Base-by-base conservation (phyloP, 2,888 invertebrate genomes). In the Formica aserva region DNA sequence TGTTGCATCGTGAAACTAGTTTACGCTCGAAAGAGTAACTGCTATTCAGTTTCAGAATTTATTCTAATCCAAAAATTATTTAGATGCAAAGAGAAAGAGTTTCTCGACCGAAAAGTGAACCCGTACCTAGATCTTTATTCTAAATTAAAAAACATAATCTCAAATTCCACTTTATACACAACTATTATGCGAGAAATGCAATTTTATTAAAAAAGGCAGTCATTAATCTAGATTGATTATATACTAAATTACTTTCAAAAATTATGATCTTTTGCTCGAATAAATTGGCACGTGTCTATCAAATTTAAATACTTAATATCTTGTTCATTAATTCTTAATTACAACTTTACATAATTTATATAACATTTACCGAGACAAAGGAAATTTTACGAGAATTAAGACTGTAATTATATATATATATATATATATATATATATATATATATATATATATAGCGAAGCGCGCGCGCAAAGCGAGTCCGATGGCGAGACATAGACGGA, bases 1-100 rank as follows among this genome's bases (percentile, higher is more conserved):
- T 78, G 72, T 41, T 41, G 41, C 57, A 57, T 62, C 38, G 26
- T 29, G 41, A 71, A 45, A 72, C 41, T 32, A 18, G 45, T 72
- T 11, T 22, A 22, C 0, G 29, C 32, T 9, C 32, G 29, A 57
- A 78, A 57, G 26, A 35, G 18, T 45, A 35, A 22, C 22, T 35
- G 45, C 22, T 60, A 67, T 60, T 60, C 57, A 72, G 26, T 72
- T 60, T 26, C 18, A 32, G 45, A 26, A 38, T 71, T 32, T 45
- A 72, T 71, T 71, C 6, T 22, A 55, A 66, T 69, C 26, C 26
- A 41, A 22, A 55, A 52, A 22, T 57, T 38, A 18, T 13, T 2
- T 22, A 15, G 2, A 38, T 22, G 35, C 26, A 22, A 9, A 38
- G 38, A 38, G 11, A 38, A 4, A 35, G 0, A 35, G 35, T 35